Evolutionary conservation across 92 coral and sea anemone genomes (phyloP).

Genomic region (Parazoanthus swiftii): DNA sequence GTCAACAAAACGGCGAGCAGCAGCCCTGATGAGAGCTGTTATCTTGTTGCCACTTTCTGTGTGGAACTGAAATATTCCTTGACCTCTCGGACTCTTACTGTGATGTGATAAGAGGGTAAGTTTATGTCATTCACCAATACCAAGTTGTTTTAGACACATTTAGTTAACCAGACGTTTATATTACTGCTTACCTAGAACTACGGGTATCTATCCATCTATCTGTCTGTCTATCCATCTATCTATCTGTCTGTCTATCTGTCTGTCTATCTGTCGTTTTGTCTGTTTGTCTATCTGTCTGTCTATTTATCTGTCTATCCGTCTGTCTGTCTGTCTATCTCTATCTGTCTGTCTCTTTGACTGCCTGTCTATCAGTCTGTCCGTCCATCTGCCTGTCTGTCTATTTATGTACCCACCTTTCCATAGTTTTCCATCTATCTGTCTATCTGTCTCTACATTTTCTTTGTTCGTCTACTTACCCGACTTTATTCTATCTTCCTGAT

Average conservation of each 20-base stretch:
- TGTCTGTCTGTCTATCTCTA: background rate
- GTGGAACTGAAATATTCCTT: constrained; percentile 82
- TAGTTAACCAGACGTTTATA: no score
- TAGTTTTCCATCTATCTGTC: background rate
- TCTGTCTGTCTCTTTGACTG: background rate
- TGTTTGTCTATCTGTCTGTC: background rate
- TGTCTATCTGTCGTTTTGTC: background rate
- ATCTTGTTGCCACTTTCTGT: constrained; percentile 67
- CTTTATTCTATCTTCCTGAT: background rate
- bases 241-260: background rate
- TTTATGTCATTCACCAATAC: background rate
- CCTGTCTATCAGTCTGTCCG: background rate
- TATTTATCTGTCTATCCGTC: no score
- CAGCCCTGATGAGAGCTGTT: constrained; percentile 58
- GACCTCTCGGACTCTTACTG: constrained; percentile 82
- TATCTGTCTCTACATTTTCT: background rate
- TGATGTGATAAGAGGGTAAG: background rate
- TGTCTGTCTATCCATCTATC: background rate
- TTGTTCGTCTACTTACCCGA: background rate
- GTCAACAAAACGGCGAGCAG: constrained; percentile 47
- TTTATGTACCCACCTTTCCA: no score
- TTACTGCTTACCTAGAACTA: no score
- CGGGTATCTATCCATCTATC: no score
- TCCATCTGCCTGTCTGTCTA: background rate
- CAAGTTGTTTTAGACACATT: no score